Evolutionary conservation across 2,888 invertebrate species (phyloP), one percentile per base, ranked within the genome.

Genomic region (Rotaria magnacalcarata): DNA sequence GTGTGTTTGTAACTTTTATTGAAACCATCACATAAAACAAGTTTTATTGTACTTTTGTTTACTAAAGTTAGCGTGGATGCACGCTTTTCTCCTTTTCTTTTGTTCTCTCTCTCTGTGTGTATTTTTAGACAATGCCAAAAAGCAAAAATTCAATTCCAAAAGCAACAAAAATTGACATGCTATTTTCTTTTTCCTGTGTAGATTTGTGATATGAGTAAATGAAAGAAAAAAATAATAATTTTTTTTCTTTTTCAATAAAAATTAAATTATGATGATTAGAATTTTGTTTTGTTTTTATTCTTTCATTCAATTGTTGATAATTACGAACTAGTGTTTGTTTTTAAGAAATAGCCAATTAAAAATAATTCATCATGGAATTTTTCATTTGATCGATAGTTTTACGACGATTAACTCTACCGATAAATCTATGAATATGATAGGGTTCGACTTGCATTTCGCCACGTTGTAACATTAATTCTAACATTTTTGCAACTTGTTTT

Each of bases 361-460:
- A 56, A 24, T 56, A 16, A 34, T 27, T 34, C 16, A 27, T 34
- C 11, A 27, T 16, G 4, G 67, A 14, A 41, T 67, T 19, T 67
- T 67, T 14, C 6, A 34, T 27, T 3, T 67, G 34, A 34, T 67
- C 27, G 19, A 34, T 67, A 16, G 67, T 19, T 34, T 67, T 41
- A 19, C 67, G 67, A 67, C 67, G 67, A 67, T 67, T 19, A 34
- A 67, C 19, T 67, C 67, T 16, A 11, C n/a, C n/a, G 14, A 80
- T n/a, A 80, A n/a, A 80, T 24, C 47, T 24, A 3, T 80, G 80
- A n/a, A 80, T n/a, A 24, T 47, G 47, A 43, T 43, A n/a, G 0
- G 80, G 80, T 47, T 80, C 24, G 11, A 80, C 80, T 80, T 80
- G 80, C 80, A 80, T 47, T 80, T 80, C 80, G 16, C 80, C 80